Base-by-base conservation (phyloP, 1,140 invertebrate genomes). In the Drosophila truncata region DNA sequence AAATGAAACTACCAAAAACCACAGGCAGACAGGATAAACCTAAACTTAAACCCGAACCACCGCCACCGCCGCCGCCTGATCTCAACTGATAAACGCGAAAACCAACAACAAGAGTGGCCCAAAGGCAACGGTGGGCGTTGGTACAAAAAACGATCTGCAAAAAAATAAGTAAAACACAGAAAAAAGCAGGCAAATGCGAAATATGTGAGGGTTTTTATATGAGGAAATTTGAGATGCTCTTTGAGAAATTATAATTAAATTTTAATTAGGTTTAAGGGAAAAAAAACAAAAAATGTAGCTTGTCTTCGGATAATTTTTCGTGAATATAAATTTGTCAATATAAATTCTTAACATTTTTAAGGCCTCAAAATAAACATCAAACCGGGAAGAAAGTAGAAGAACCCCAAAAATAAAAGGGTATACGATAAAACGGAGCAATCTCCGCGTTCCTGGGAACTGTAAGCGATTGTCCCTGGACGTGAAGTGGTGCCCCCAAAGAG, bases 61-160 rank as follows among this genome's bases (percentile, higher is more conserved):
- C 58, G 50, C 49, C 23, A 37, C 54, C 47, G 27, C 54, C 63
- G 77, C 71, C 65, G 81, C 73, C 85, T 82, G 85, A 90, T 90
- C 86, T 90, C 72, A 90, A 90, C 85, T 85, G 85, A 90, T 90
- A 90, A 91, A 90, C 78, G 86, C 66, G 78, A 91, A 88, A 90
- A 90, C 85, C 85, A 90, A 90, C 70, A 71, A 58, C 64, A 71
- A 74, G 52, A 64, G 18, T 58, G 39, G 54, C 25, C 39, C 55
- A 64, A 84, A 85, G 70, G 62, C 47, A 66, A 61, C 41, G 84
- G 84, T 88, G 84, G 85, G 84, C 85, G 84, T 88, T 83, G 84
- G 76, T 80, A 49, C 25, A 64, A 62, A 84, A 88, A 70, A 83
- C 70, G 73, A 66, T 79, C 77, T 64, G 41, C 57, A 58, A 70